Evolutionary conservation across 2,888 invertebrate genomes (phyloP).

Genomic region (Chymomyza procnemis): DNA sequence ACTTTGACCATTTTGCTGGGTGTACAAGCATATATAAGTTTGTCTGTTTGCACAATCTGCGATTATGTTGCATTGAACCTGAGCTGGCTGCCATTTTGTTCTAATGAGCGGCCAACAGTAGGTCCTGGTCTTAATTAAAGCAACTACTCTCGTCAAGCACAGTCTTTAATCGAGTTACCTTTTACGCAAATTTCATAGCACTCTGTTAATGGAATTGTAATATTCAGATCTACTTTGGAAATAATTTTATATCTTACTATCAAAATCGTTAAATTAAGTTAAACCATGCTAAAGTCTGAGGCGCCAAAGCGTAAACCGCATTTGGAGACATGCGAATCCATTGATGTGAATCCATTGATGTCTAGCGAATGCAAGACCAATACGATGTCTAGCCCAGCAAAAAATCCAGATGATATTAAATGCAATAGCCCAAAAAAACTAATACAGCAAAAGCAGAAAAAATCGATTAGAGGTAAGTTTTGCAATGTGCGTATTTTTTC

Average conservation of each 20-base stretch:
- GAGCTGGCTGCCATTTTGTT: slow-evolving; percentile 12
- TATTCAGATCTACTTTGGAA: neutral
- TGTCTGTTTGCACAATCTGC: slow-evolving; percentile 31
- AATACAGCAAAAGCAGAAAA: no score
- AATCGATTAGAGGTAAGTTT: neutral
- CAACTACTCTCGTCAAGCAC: neutral
- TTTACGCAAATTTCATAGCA: neutral
- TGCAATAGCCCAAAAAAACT: no score
- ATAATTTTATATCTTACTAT: neutral
- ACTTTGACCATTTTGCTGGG: no score
- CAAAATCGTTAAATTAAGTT: neutral
- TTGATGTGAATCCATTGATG: neutral
- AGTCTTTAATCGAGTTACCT: neutral
- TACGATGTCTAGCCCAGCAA: neutral
- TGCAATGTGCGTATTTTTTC: neutral
- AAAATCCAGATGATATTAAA: no score
- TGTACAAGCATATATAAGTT: no score
- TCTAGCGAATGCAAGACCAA: neutral
- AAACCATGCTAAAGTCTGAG: slow-evolving; percentile 5
- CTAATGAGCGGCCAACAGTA: slow-evolving; percentile 41
- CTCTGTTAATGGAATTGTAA: neutral
- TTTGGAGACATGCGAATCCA: slow-evolving; percentile 5
- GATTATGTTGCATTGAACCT: slow-evolving; percentile 30
- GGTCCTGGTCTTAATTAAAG: slow-evolving; percentile 41
- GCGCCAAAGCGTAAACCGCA: slow-evolving; percentile 1